Base-by-base conservation (phyloP, 2,888 invertebrate genomes). In the Torymus tubicola region DNA sequence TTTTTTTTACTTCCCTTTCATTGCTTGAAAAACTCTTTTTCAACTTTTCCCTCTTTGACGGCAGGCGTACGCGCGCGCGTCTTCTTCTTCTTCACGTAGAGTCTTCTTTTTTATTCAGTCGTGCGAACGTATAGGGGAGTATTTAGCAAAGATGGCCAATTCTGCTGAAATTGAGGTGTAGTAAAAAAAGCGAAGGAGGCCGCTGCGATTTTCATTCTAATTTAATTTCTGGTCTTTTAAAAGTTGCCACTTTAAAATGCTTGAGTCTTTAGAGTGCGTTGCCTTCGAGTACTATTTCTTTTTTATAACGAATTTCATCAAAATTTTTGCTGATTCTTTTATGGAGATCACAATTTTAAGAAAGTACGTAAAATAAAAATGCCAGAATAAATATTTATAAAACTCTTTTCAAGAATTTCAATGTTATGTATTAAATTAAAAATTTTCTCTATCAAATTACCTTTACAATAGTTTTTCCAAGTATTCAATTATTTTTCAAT, bases 1-100 rank as follows among this genome's bases (percentile, higher is more conserved):
- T 21, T 14, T 68, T 10, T 57, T 64, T 74, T 74, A 67, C 21
- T n/a, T 50, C 58, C 21, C 52, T 65, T 74, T 67, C 67, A 58
- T 58, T 74, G 58, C 64, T 57, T 18, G 42, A 65, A 73, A 73
- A 73, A 65, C 18, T 67, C 18, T 68, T 71, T 71, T 71, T 61
- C 55, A 68, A n/a, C 69, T 57, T 24, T 31, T n/a, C 57, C 31
- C 24, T n/a, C 31, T 42, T 63, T 24, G 61, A 14, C 24, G 60
- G 60, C 18, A 10, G 24, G 10, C 24, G 61, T 13, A 11, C 31
- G 12, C 31, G 12, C 61, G 21, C 11, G 11, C 13, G 21, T 4
- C 42, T n/a, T n/a, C 16, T 60, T 50, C 10, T 18, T 1, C n/a
- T n/a, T n/a, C n/a, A n/a, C 16, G 21, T 12, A 12, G n/a, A n/a